Percentiles rank a stretch among this genome's conserved stretches.
These are phyloP conservation scores for Proisotoma minuta DNA, from an alignment of 2,888 invertebrate species.

Conservation along the genomic window DNA sequence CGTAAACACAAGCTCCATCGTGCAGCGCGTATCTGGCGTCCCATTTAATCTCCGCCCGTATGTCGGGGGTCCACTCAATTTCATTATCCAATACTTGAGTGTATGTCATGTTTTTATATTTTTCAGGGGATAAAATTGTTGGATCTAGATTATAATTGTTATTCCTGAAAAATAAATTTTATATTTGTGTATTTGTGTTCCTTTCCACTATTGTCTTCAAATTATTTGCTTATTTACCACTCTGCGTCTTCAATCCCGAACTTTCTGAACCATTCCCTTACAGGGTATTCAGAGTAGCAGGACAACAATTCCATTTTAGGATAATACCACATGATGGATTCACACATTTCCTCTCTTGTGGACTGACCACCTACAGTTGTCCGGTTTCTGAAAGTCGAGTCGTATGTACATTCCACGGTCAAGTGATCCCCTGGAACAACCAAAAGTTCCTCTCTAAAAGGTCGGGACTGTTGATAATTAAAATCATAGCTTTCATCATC, in stretches of 20 bases:
- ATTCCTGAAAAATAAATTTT: too few species aligned
- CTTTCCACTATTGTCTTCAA: neutral
- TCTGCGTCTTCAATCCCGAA: conserved; percentile 62
- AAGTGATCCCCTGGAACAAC: conserved; percentile 4
- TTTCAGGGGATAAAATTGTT: neutral
- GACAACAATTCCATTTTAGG: conserved; percentile 72
- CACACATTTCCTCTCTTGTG: conserved; percentile 80
- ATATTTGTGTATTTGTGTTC: neutral
- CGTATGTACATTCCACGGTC: conserved; percentile 5
- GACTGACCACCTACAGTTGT: conserved; percentile 61
- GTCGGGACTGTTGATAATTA: neutral
- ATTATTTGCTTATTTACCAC: neutral
- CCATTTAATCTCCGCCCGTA: conserved; percentile 14
- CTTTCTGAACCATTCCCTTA: conserved; percentile 74
- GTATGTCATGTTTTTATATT: conserved; percentile 2
- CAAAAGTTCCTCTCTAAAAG: neutral
- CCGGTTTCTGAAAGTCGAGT: neutral
- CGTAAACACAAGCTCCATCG: neutral
- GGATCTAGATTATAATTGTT: neutral
- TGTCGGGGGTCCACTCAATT: conserved; percentile 19
- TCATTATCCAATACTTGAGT: conserved; percentile 6
- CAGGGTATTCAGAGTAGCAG: conserved; percentile 80
- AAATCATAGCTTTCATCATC: conserved; percentile 10
- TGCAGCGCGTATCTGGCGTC: conserved; percentile 12
- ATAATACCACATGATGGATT: conserved; percentile 76